Base-by-base conservation (phyloP, 2,113 vertebrate genomes). In the Odocoileus virginianus region DNA sequence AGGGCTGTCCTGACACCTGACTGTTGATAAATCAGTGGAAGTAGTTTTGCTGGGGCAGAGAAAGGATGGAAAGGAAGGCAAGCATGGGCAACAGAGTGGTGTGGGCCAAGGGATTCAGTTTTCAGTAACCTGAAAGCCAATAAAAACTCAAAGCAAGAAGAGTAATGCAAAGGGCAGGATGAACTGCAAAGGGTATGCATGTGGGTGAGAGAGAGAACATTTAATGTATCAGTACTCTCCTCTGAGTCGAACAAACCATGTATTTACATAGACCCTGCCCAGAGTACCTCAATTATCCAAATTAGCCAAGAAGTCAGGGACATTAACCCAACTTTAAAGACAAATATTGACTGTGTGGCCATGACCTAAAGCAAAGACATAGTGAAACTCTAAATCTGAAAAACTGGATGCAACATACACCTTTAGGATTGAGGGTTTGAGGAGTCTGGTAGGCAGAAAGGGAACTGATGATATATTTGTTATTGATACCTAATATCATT, bases 201-300 rank as follows among this genome's bases (percentile, higher is more conserved):
- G 82, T 91, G 50, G 55, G 52, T 50, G 23, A 43, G 7, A 40
- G 11, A 91, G 6, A 67, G 13, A 74, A 47, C 17, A 74, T 14
- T 58, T 27, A 95, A 15, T 14, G 17, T 40, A 30, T 81, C 25
- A 40, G 76, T 13, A 60, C 21, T 89, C 27, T 43, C n/a, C 43
- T 58, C 27, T 50, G 43, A 76, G 47, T 36, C 84, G 9, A 64
- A 88, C 50, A 96, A 92, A 87, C 11, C n/a, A 86, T 52, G n/a
- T 27, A 36, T 91, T 93, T 93, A 91, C 25, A 92, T 17, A 92
- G n/a, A 25, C 45, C 55, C 74, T 87, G 23, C 64, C 76, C 40
- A 78, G 95, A 89, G 47, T 52, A 89, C 58, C 52, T 60, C 79
- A 94, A 57, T 95, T 86, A 91, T 91, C 58, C 88, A 88, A 89